These are phyloP conservation scores for Benitochromis conjunctus DNA, from an alignment of 2,113 vertebrate genomes.

Conservation along the genomic window DNA sequence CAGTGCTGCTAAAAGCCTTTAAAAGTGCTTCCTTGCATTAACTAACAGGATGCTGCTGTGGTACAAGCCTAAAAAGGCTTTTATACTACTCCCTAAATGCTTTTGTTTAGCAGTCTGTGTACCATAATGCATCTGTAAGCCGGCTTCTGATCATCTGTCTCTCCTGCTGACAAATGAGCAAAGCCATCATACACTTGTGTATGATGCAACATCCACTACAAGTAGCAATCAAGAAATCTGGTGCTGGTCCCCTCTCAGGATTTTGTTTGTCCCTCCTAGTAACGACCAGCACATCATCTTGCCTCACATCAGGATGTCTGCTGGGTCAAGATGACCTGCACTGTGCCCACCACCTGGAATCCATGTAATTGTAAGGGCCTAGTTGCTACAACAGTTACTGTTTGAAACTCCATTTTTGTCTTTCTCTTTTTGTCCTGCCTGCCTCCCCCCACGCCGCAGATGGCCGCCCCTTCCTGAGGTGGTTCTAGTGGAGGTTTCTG, in stretches of 20 bases:
- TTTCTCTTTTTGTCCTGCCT: neutral
- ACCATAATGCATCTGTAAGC: neutral
- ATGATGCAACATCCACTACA: neutral
- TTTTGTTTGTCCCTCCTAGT: neutral
- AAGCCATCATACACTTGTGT: neutral
- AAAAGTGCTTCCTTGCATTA: neutral
- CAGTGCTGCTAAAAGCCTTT: neutral
- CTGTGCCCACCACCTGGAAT: neutral
- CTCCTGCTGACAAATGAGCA: neutral
- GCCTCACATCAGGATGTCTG: neutral
- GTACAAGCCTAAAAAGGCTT: neutral
- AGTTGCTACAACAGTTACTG: neutral
- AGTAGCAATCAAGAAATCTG: neutral
- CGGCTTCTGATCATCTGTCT: neutral
- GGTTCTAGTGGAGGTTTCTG: neutral
- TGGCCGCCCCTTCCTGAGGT: neutral
- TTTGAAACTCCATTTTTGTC: neutral
- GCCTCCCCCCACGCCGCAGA: accelerated
- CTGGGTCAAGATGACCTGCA: neutral
- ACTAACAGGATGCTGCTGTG: neutral
- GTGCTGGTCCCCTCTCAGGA: neutral
- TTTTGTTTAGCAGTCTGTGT: neutral
- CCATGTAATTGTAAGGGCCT: neutral
- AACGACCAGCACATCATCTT: neutral
- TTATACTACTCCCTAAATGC: neutral